Evolutionary conservation across 2,888 invertebrate species (phyloP).

Genomic region (Arctia plantaginis): DNA sequence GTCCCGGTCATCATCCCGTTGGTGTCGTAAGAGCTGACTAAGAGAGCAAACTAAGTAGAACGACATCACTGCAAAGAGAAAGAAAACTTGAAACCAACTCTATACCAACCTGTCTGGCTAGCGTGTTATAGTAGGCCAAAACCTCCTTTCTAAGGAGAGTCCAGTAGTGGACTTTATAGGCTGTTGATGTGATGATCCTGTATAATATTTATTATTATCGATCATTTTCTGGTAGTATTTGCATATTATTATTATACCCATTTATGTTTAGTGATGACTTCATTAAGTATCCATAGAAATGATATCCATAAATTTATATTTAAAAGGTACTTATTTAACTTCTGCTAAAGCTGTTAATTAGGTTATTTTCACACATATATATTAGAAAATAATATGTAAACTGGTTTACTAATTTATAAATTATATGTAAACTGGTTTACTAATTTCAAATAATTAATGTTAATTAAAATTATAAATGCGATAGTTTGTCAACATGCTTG

Average conservation of each 20-base stretch:
- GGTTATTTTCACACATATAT: not conserved
- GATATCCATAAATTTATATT: not conserved
- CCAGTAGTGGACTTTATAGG: no score
- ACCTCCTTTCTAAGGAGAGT: no score
- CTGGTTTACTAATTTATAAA: not conserved
- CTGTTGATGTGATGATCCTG: no score
- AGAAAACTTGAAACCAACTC: no score
- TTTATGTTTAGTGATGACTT: conserved; percentile 10
- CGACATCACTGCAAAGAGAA: no score
- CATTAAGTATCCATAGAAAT: conserved; percentile 8
- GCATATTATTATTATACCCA: conserved; percentile 9
- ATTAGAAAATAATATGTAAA: not conserved
- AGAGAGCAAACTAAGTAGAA: no score
- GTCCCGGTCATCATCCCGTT: no score
- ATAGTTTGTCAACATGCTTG: no score
- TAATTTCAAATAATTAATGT: not conserved
- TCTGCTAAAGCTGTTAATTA: not conserved
- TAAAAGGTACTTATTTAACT: not conserved
- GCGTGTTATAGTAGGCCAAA: no score
- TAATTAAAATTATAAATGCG: not conserved
- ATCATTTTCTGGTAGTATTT: not conserved
- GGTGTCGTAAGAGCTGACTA: no score
- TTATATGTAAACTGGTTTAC: no score
- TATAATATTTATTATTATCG: not conserved
- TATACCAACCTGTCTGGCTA: no score